Conservation (phyloP, 2,113 vertebrate genomes). For the Rynchops niger region DNA sequence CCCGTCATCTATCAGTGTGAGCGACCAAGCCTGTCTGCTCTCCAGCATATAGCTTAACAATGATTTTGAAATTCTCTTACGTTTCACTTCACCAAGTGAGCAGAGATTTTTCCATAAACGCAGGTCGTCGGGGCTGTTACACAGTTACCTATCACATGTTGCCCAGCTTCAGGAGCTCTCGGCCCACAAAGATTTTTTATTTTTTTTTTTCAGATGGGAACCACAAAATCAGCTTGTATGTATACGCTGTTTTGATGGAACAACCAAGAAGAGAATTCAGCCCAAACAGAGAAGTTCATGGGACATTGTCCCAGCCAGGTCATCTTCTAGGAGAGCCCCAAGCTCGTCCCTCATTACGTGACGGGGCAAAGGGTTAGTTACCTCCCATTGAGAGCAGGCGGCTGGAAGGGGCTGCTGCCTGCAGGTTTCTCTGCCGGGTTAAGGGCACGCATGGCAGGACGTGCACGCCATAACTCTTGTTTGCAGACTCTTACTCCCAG, state of each 20-base stretch:
- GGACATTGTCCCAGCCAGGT: background rate
- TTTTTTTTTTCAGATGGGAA: background rate
- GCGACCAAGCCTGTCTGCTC: background rate
- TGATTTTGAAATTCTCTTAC: background rate
- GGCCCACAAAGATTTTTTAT: background rate
- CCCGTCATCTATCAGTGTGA: background rate
- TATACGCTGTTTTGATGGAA: background rate
- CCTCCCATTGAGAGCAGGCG: background rate
- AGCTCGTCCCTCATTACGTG: fast-evolving
- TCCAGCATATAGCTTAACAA: background rate
- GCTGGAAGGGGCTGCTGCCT: background rate
- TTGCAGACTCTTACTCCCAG: background rate
- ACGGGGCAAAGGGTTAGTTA: background rate
- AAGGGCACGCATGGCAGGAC: background rate
- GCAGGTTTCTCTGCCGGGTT: background rate
- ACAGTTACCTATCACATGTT: background rate
- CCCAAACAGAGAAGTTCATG: background rate
- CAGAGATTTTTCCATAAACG: background rate
- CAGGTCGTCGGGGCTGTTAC: background rate
- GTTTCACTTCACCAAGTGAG: background rate
- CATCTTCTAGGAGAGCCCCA: background rate
- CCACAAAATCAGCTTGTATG: background rate
- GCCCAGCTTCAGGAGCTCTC: background rate
- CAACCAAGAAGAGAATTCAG: background rate
- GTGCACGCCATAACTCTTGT: background rate